These are phyloP conservation scores for Diplodus puntazzo DNA, from an alignment of 2,797 vertebrate species.

Conservation along the genomic window DNA sequence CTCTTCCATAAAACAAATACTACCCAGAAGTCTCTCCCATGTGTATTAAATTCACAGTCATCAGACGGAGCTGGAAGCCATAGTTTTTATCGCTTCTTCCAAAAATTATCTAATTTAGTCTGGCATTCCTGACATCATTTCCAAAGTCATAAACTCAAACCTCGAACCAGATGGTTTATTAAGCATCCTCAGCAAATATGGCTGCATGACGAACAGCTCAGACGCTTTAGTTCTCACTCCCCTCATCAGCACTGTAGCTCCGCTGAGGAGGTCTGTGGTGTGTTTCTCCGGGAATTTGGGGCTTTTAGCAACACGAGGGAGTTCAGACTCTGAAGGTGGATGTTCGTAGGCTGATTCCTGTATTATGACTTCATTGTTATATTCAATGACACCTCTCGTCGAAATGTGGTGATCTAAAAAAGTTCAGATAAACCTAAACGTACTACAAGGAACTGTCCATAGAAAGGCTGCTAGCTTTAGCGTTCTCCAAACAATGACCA, in stretches of 20 bases:
- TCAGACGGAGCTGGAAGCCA: not conserved
- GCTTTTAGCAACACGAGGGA: not conserved
- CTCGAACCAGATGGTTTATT: conserved; percentile 33
- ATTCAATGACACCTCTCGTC: no score
- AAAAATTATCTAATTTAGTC: not conserved
- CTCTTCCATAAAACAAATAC: not conserved
- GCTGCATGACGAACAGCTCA: not conserved
- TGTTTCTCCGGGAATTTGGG: not conserved
- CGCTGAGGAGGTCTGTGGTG: not conserved
- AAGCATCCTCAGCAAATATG: conserved; percentile 4
- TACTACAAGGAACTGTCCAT: no score
- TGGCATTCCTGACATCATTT: conserved; percentile 1
- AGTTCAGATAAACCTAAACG: no score
- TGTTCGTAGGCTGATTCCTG: conserved; percentile 1
- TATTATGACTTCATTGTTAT: no score
- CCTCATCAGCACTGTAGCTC: not conserved
- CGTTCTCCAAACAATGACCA: no score
- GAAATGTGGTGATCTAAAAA: no score
- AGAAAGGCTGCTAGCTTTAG: no score
- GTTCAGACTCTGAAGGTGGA: not conserved
- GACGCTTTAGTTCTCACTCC: not conserved
- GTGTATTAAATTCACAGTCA: not conserved
- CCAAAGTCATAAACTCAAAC: conserved; percentile 10
- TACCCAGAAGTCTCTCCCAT: not conserved
- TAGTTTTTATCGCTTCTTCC: not conserved